phyloP scores from a whole-genome alignment of 2,888 invertebrate genomes.

The Megaustenia siamemsis region DNA sequence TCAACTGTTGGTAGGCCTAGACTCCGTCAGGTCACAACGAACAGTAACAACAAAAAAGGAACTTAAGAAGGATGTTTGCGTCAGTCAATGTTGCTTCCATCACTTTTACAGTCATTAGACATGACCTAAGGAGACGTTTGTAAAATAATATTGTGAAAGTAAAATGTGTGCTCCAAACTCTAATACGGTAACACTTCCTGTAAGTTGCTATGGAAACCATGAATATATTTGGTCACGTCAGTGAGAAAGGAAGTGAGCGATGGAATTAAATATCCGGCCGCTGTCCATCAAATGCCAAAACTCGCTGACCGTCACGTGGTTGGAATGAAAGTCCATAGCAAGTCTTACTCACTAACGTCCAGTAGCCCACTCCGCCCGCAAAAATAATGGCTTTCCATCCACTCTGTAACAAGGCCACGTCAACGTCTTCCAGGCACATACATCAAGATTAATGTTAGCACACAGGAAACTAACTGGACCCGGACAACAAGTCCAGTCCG shows the following conservation, averaged over 20 bases:
- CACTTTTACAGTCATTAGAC: too few relatives aligned
- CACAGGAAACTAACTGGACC: background rate
- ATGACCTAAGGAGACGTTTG: too few relatives aligned
- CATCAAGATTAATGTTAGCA: background rate
- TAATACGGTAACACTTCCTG: too few relatives aligned
- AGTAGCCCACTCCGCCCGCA: background rate
- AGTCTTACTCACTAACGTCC: background rate
- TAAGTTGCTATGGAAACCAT: slow-evolving; percentile 7
- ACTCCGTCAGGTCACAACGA: too few relatives aligned
- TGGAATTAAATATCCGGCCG: slow-evolving; percentile 20
- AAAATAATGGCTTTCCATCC: background rate
- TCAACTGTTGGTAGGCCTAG: too few relatives aligned
- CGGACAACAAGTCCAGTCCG: background rate
- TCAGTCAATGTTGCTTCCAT: too few relatives aligned
- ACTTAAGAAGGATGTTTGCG: too few relatives aligned
- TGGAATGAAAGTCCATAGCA: background rate
- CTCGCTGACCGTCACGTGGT: slow-evolving; percentile 3
- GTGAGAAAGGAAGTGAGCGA: background rate
- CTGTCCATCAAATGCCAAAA: slow-evolving; percentile 12
- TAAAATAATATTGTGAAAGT: too few relatives aligned
- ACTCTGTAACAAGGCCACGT: background rate
- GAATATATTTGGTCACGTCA: background rate
- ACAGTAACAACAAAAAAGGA: too few relatives aligned
- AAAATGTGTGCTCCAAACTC: too few relatives aligned
- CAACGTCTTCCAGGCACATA: background rate